phyloP scores from a whole-genome alignment of 2,113 vertebrate genomes.

The Macquaria ambigua region DNA sequence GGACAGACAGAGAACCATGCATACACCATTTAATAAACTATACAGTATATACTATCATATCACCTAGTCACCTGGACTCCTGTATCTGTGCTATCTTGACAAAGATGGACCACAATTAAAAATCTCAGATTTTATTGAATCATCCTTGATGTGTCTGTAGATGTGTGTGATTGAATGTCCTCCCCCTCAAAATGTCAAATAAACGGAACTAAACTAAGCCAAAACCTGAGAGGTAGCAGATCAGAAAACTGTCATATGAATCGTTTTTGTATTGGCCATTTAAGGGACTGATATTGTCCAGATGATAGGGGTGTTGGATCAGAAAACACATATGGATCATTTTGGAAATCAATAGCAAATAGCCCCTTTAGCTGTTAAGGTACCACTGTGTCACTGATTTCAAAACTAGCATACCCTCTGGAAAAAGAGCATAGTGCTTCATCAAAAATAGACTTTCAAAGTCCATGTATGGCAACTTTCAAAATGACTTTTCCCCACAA shows the following conservation, averaged over 20 bases:
- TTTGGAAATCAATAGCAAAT: neutral
- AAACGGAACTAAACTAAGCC: no score
- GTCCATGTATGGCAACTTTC: neutral
- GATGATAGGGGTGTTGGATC: neutral
- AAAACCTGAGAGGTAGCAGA: neutral
- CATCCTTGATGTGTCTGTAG: neutral
- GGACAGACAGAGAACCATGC: neutral
- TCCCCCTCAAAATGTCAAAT: neutral
- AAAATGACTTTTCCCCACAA: neutral
- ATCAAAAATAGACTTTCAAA: neutral
- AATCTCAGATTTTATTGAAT: neutral
- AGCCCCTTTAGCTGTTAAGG: neutral
- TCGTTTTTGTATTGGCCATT: neutral
- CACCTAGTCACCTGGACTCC: neutral
- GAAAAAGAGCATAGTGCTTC: neutral
- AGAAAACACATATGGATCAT: neutral
- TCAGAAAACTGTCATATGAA: neutral
- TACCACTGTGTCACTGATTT: neutral
- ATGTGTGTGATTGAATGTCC: no score
- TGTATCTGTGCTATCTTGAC: neutral
- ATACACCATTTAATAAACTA: no score
- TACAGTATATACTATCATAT: no score
- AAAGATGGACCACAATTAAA: neutral
- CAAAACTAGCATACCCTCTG: neutral
- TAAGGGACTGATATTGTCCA: neutral